Percentiles rank a stretch among this genome's conserved stretches.
These are phyloP conservation scores for Meandrina meandrites DNA, from an alignment of 92 coral and sea anemone genomes.

Conservation along the genomic window DNA sequence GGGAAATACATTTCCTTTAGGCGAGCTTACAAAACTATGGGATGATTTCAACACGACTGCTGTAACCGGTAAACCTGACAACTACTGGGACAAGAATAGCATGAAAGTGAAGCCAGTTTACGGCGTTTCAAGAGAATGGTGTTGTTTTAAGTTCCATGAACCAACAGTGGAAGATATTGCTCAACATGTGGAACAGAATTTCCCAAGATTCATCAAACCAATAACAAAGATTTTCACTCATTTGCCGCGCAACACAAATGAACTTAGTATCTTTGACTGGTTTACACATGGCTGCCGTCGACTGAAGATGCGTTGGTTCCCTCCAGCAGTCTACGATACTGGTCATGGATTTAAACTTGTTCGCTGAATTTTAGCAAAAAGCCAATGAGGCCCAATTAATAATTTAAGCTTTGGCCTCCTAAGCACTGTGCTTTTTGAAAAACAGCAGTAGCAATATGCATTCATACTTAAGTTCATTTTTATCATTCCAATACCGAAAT, in stretches of 20 bases:
- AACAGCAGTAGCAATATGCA: neutral
- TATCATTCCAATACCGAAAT: neutral
- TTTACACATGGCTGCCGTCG: slow-evolving; percentile 73
- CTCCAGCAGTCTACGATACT: slow-evolving; percentile 92
- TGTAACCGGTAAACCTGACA: slow-evolving; percentile 50
- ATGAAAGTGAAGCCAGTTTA: slow-evolving; percentile 76
- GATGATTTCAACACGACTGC: slow-evolving; percentile 74
- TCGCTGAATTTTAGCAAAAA: neutral
- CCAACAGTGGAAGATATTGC: slow-evolving; percentile 92
- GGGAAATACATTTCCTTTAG: slow-evolving; percentile 81
- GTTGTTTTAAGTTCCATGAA: slow-evolving; percentile 93
- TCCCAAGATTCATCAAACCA: slow-evolving; percentile 93
- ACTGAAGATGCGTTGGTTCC: slow-evolving; percentile 95
- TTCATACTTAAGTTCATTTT: neutral
- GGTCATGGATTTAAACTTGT: slow-evolving; percentile 99
- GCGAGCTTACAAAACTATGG: slow-evolving; percentile 92
- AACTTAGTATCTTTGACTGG: slow-evolving; percentile 85
- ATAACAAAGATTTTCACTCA: slow-evolving; percentile 87
- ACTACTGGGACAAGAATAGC: slow-evolving; percentile 60
- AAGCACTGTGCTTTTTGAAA: neutral
- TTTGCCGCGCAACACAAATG: slow-evolving; percentile 84
- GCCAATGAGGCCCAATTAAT: neutral
- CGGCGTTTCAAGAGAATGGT: slow-evolving; percentile 93
- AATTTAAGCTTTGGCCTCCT: neutral
- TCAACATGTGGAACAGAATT: slow-evolving; percentile 91